Evolutionary conservation across 1,140 invertebrate species (phyloP).

Genomic region (Luehdorfia chinensis): DNA sequence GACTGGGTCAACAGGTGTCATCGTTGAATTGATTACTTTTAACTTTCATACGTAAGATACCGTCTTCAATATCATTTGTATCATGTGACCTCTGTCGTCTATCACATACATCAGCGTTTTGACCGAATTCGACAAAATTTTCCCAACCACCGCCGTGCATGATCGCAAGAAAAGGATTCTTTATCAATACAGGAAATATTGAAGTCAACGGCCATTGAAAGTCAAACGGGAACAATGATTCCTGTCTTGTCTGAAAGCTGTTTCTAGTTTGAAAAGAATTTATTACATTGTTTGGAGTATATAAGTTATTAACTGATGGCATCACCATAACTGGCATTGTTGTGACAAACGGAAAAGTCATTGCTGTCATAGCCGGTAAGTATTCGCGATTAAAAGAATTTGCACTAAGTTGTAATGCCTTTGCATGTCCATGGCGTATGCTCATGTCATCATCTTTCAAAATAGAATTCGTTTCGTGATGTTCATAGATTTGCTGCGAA

Average conservation of each 20-base stretch:
- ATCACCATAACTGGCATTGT: conserved; percentile 52
- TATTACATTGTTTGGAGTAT: conserved; percentile 23
- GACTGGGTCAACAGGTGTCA: conserved; percentile 8
- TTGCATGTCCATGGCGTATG: conserved; percentile 29
- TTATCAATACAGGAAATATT: conserved; percentile 77
- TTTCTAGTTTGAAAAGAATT: conserved; percentile 21
- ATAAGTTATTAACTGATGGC: conserved; percentile 31
- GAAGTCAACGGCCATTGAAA: conserved; percentile 68
- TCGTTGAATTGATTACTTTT: conserved; percentile 23
- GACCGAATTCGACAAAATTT: conserved; percentile 79
- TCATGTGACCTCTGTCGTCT: conserved; percentile 49
- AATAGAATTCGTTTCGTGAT: conserved; percentile 26
- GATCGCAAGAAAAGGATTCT: conserved; percentile 76
- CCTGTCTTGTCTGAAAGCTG: conserved; percentile 42
- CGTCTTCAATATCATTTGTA: conserved; percentile 21
- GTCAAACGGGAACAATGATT: conserved; percentile 31
- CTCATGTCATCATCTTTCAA: conserved; percentile 28
- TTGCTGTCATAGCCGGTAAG: conserved; percentile 16
- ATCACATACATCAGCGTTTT: conserved; percentile 71
- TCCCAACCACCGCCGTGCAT: conserved; percentile 67
- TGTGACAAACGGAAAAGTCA: conserved; percentile 42
- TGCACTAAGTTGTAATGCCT: conserved; percentile 30
- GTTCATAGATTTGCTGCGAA: conserved; percentile 18
- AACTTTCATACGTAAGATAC: conserved; percentile 12
- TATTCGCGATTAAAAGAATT: conserved; percentile 21